These are phyloP conservation scores for Pelecanoides urinatrix DNA, from an alignment of 2,113 vertebrate species.

Conservation along the genomic window DNA sequence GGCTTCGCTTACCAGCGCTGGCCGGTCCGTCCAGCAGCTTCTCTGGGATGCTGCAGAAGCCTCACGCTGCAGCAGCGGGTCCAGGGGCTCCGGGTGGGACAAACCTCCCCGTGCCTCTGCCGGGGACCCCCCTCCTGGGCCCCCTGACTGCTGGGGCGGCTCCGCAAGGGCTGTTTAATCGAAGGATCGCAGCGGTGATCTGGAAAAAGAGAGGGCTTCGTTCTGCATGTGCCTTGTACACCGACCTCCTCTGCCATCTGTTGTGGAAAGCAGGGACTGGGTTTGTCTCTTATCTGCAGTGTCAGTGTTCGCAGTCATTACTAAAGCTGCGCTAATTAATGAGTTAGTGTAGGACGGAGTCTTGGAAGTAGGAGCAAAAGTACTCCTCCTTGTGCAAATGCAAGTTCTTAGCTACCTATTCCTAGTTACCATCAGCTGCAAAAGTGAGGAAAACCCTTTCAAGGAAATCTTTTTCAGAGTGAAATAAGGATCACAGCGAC, in stretches of 20 bases:
- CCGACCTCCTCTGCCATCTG: too few relatives aligned
- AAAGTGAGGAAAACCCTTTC: neutral
- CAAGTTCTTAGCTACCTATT: neutral
- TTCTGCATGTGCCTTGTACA: fast-evolving
- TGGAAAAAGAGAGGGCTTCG: neutral
- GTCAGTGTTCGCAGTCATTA: fast-evolving
- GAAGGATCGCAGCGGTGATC: neutral
- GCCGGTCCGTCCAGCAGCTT: neutral
- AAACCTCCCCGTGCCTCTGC: neutral
- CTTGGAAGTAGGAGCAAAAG: neutral
- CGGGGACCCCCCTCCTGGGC: neutral
- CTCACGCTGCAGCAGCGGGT: neutral
- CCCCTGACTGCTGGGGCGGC: neutral
- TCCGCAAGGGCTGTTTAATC: fast-evolving
- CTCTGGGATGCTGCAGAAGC: neutral
- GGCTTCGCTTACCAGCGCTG: neutral
- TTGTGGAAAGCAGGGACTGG: neutral
- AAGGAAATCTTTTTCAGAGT: neutral
- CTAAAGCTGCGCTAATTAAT: neutral
- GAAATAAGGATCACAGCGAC: neutral
- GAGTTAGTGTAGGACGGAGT: neutral
- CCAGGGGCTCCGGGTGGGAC: neutral
- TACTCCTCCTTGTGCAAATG: too few relatives aligned
- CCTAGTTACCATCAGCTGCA: neutral
- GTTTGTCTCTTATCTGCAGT: too few relatives aligned